phyloP scores from a whole-genome alignment of 2,797 vertebrate species.

The Dryobates pubescens region DNA sequence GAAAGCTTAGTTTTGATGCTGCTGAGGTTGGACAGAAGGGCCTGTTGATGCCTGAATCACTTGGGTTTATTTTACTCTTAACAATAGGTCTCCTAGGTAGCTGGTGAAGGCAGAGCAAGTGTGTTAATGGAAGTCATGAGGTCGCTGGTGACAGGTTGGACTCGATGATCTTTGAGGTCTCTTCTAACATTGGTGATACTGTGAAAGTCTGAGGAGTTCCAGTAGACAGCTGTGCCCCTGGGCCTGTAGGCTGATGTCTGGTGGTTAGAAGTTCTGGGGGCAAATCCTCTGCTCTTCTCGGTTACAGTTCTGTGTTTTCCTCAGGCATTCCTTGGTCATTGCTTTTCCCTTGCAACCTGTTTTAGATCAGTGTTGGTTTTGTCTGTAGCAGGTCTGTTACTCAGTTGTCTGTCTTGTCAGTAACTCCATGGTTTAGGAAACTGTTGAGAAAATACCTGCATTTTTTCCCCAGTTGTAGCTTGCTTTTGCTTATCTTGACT shows the following conservation, averaged over 20 bases:
- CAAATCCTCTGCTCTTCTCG: not conserved
- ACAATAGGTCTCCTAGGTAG: not conserved
- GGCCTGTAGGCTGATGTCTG: not conserved
- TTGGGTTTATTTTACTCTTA: not conserved
- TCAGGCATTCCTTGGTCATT: not conserved
- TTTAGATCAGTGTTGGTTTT: not conserved
- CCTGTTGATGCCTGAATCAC: not conserved
- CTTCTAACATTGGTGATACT: no score
- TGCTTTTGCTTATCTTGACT: not conserved
- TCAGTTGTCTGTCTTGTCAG: not conserved
- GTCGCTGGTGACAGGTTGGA: no score
- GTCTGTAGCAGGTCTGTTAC: not conserved
- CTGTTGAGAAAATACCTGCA: not conserved
- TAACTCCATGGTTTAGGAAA: not conserved
- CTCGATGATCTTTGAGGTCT: no score
- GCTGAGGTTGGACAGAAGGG: not conserved
- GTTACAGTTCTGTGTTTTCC: not conserved
- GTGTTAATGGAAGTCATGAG: not conserved
- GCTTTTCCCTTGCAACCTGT: not conserved
- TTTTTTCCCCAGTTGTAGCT: not conserved
- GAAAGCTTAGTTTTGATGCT: not conserved
- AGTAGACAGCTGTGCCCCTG: not conserved
- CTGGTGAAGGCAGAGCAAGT: not conserved
- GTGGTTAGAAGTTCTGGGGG: not conserved
- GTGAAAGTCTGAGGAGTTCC: not conserved